A percentile compares a stretch with the other conserved stretches of the same genome.
Evolutionary conservation across 2,797 vertebrate genomes (phyloP).

Genomic region (Oreonectes daqikongensis): DNA sequence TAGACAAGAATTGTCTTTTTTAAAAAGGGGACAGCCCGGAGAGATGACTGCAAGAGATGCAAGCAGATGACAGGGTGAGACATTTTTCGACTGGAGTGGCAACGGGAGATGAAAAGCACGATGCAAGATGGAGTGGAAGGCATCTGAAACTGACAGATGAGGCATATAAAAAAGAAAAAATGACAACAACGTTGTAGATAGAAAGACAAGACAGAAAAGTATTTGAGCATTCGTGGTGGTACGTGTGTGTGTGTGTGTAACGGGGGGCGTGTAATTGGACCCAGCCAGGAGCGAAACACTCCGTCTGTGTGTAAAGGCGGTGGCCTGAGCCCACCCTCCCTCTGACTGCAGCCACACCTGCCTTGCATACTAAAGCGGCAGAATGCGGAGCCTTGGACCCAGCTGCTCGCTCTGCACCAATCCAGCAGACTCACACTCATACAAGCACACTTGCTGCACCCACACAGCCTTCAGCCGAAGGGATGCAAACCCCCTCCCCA

Average conservation of each 20-base stretch:
- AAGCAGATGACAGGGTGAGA: not conserved
- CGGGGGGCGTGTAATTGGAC: slow-evolving; percentile 43
- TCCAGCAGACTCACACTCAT: slow-evolving; percentile 37
- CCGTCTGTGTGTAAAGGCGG: slow-evolving; percentile 38
- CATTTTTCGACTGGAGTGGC: slow-evolving; percentile 21
- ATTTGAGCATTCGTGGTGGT: not conserved
- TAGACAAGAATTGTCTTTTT: slow-evolving; percentile 6
- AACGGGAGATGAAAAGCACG: not conserved
- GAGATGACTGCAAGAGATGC: not conserved
- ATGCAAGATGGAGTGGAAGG: slow-evolving; percentile 3
- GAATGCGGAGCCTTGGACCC: slow-evolving; percentile 65
- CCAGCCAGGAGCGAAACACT: slow-evolving; percentile 22
- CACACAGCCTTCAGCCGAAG: slow-evolving; percentile 45
- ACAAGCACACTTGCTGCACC: slow-evolving; percentile 29
- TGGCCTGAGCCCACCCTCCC: slow-evolving; percentile 62
- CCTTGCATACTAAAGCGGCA: slow-evolving; percentile 84
- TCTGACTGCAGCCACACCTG: slow-evolving; percentile 85
- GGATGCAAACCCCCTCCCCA: slow-evolving; percentile 18
- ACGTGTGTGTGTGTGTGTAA: slow-evolving; percentile 31
- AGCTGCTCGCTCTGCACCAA: slow-evolving; percentile 54
- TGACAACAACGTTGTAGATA: not conserved
- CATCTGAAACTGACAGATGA: slow-evolving; percentile 10
- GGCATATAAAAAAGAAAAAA: slow-evolving; percentile 2
- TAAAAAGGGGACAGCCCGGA: not conserved
- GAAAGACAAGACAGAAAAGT: not conserved